Percentiles rank a stretch among this genome's conserved stretches.
phyloP scores from a whole-genome alignment of 2,888 invertebrate species.

The Crocallis elinguaria region DNA sequence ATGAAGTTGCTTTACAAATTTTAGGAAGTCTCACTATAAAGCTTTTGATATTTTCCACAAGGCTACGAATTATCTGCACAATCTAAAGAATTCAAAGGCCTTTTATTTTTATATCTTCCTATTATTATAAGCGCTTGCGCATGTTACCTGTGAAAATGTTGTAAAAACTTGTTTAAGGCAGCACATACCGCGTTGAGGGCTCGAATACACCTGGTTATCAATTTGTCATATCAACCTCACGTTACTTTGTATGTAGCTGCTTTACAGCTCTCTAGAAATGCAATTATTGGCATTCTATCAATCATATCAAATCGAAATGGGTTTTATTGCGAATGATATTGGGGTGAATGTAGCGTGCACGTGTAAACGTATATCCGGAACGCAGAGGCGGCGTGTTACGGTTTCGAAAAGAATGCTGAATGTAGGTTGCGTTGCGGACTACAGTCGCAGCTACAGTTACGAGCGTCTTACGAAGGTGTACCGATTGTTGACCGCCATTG shows the following conservation, averaged over 20 bases:
- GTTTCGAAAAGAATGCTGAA: constrained; percentile 84
- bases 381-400: constrained; percentile 82
- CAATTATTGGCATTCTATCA: constrained; percentile 66
- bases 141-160: background rate
- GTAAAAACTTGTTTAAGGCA: background rate
- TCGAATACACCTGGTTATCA: constrained; percentile 43
- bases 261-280: constrained; percentile 79
- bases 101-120: constrained; percentile 4
- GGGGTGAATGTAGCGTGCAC: constrained; percentile 72
- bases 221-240: constrained; percentile 63
- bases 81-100: background rate
- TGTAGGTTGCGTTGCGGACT: constrained; percentile 82
- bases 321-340: constrained; percentile 70
- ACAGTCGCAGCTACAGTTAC: constrained; percentile 62
- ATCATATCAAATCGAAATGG: constrained; percentile 61
- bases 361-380: constrained; percentile 70
- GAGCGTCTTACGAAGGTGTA: constrained; percentile 70
- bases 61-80: background rate
- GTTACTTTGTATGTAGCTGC: constrained; percentile 57
- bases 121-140: background rate
- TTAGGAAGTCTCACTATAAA: background rate
- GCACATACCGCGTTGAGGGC: background rate
- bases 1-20: background rate
- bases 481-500: constrained; percentile 69
- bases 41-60: constrained; percentile 1